Evolutionary conservation across 2,113 vertebrate genomes (phyloP), one percentile per base, ranked within the genome.

Genomic region (Hydropotes inermis): DNA sequence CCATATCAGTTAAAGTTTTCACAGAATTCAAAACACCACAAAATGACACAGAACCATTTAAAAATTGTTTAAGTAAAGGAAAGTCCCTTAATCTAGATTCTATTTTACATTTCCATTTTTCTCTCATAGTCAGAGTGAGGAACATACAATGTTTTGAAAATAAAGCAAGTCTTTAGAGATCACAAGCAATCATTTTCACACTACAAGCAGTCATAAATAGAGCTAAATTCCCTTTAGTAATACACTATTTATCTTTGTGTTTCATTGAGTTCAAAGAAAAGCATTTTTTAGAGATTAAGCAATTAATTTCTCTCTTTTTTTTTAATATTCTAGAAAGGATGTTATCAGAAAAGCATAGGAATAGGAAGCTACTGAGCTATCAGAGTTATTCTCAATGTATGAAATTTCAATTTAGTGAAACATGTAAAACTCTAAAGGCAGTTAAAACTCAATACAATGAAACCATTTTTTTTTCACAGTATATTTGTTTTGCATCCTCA

Each of bases 121-220:
- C 55, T 90, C 67, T 97, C 52, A 67, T 88, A 96, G 58, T 96
- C 82, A 98, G 92, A 98, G 81, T 70, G 94, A 96, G 74, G 96
- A 96, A 58, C 87, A 60, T 36, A 3, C 23, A 97, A 89, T 97
- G 94, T 96, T 84, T 95, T 97, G 97, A 96, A 98, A 98, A 98
- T 93, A 98, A 98, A 98, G 60, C 60, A 97, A 96, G 76, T 81
- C 97, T 98, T 98, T 95, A 98, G 98, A 98, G 97, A 98, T 98
- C 98, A 98, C 97, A 98, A 98, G 98, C 98, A 99, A 97, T 97
- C 97, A 99, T 99, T 99, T 99, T 99, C 98, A 99, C 98, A 99
- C 98, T 99, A 98, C 98, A 99, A 98, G 98, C 97, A 91, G 97
- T 97, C 10, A 10, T 98, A 99, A 99, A 99, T 98, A 99, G 98